phyloP scores from a whole-genome alignment of 2,797 vertebrate genomes.

The Clarias laeviceps region DNA sequence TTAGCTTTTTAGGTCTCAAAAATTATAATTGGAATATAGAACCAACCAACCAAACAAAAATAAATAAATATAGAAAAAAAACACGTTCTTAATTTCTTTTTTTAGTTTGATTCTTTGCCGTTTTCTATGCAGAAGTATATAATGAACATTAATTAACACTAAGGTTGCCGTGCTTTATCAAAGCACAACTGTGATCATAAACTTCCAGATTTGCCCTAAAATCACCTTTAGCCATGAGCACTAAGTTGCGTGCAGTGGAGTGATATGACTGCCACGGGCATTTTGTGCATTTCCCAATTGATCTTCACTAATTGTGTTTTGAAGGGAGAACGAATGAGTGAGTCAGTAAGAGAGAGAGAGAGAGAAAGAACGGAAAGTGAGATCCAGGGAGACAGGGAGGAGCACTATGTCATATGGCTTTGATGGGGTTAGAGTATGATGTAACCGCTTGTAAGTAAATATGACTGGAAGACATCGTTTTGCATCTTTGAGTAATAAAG shows the following conservation, averaged over 20 bases:
- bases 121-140: not conserved
- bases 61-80: not conserved
- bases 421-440: conserved; percentile 24
- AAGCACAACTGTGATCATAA: not conserved
- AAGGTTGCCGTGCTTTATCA: not conserved
- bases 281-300: conserved; percentile 47
- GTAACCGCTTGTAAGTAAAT: conserved; percentile 32
- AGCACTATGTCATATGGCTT: conserved; percentile 20
- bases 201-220: not conserved
- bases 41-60: no score
- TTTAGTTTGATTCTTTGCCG: not conserved
- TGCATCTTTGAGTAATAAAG: conserved; percentile 54
- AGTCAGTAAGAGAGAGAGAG: not conserved
- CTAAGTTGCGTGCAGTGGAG: conserved; percentile 46
- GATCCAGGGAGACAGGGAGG: conserved; percentile 20
- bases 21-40: no score
- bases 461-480: conserved; percentile 51
- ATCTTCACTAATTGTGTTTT: conserved; percentile 54
- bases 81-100: not conserved
- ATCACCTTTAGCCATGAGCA: conserved; percentile 4
- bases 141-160: no score
- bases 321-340: conserved; percentile 16
- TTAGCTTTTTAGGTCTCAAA: not conserved
- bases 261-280: not conserved
- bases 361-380: conserved; percentile 24